Conservation (phyloP, 2,888 invertebrate species). For the Drosophila melanosoma region DNA sequence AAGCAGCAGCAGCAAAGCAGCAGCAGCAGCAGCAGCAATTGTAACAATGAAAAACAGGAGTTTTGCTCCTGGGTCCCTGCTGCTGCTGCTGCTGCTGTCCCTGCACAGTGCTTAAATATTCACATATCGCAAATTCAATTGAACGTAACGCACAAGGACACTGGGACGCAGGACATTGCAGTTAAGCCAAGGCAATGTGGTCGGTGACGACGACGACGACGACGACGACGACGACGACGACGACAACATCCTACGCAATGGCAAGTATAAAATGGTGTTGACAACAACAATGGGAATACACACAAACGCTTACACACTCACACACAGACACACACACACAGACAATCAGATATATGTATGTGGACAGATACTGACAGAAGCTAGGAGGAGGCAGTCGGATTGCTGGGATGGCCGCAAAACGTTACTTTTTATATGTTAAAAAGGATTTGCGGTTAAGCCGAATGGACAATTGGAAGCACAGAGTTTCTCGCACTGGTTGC, state of each 20-base stretch:
- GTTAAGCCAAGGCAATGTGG: slow-evolving; percentile 59
- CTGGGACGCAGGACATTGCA: slow-evolving; percentile 55
- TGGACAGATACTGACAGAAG: slow-evolving; percentile 11
- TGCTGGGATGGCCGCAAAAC: slow-evolving; percentile 56
- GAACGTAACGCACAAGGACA: slow-evolving; percentile 67
- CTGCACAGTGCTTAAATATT: slow-evolving; percentile 78
- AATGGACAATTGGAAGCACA: slow-evolving; percentile 64
- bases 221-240: slow-evolving; percentile 25
- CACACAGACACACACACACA: slow-evolving; percentile 16
- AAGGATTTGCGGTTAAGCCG: slow-evolving; percentile 80
- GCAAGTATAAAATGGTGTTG: slow-evolving; percentile 76
- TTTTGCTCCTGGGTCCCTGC: background rate
- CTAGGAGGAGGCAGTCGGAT: background rate
- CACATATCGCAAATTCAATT: slow-evolving; percentile 81
- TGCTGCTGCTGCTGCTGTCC: slow-evolving; percentile 46
- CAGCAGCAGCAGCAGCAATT: slow-evolving; percentile 1
- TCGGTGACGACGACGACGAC: slow-evolving; percentile 23
- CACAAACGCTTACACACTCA: slow-evolving; percentile 21
- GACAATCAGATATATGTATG: slow-evolving; percentile 8
- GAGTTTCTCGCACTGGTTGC: slow-evolving; percentile 45
- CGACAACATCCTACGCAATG: slow-evolving; percentile 63
- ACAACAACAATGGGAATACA: slow-evolving; percentile 78
- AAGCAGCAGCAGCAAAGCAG: slow-evolving; percentile 19
- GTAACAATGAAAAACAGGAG: slow-evolving; percentile 38
- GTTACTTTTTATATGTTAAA: slow-evolving; percentile 81